These are phyloP conservation scores for Parazoanthus darwini DNA, from an alignment of 92 coral and sea anemone genomes.

Conservation along the genomic window DNA sequence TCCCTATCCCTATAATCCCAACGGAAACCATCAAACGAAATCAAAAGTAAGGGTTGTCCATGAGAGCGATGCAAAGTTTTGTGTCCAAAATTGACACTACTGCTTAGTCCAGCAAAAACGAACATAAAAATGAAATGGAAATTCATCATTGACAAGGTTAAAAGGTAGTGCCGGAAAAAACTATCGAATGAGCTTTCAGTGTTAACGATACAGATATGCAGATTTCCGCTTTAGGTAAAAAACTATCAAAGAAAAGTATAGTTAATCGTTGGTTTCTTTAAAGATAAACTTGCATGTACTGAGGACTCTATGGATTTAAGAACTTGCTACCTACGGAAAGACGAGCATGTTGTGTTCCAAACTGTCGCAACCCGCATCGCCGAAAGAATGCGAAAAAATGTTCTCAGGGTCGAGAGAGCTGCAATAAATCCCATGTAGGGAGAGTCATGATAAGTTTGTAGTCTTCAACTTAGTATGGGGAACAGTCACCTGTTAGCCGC, in stretches of 20 bases:
- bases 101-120: background rate
- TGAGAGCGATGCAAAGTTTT: background rate
- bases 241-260: background rate
- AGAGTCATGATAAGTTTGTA: background rate
- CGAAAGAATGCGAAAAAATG: background rate
- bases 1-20: slow-evolving; percentile 85
- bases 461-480: background rate
- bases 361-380: background rate
- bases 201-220: background rate
- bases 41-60: slow-evolving; percentile 64
- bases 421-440: no score
- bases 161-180: background rate
- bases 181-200: no score
- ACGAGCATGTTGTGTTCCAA: background rate
- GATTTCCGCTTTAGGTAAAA: no score
- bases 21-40: slow-evolving; percentile 89
- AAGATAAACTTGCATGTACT: background rate
- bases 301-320: background rate
- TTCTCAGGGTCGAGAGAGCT: background rate
- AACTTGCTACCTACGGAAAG: background rate
- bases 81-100: background rate
- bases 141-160: background rate
- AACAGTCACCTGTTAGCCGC: background rate
- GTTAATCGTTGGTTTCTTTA: background rate
- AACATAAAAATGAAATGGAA: background rate